Evolutionary conservation across 2,797 vertebrate species (phyloP), one percentile per base, ranked within the genome.

Genomic region (Poecilia velifera): DNA sequence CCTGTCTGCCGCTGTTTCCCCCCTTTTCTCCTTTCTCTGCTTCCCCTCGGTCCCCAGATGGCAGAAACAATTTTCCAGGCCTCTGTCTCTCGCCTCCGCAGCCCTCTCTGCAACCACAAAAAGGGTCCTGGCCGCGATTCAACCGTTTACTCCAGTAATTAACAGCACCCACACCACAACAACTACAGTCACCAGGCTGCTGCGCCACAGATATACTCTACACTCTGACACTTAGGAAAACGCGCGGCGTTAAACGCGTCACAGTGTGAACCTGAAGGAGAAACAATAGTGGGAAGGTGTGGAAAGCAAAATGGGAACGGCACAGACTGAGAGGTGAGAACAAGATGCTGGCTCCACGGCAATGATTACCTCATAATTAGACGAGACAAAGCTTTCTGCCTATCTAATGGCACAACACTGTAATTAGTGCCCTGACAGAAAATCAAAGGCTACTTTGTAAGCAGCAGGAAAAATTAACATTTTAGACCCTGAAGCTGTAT

Each of bases 291-390:
- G 96, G 89, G 94, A 95, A 97, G 96, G 95, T 95, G 93, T 94
- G 83, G 86, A 92, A 92, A 86, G 87, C 86, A 87, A 93, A 94
- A 86, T 89, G 53, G 84, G 91, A 91, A 89, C 79, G 90, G 82
- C 84, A 96, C 96, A 94, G 97, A 97, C 96, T 96, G 96, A 97
- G 97, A 97, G 97, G 96, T 96, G 97, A 96, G 96, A 96, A 96
- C 96, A 96, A 96, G 96, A 95, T 89, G 95, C 95, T 96, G 95
- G 94, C 95, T 93, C 95, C 96, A 96, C 96, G 96, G 91, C 96
- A 96, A 98, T 98, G 97, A 99, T 99, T 97, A 98, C 97, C 97
- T 98, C 96, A 96, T 98, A 99, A 98, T 99, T 99, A 98, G 98
- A 97, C 94, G 96, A 98, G 97, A 98, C 97, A 99, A 98, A 98